Percentiles rank a stretch among this genome's conserved stretches.
phyloP scores from a whole-genome alignment of 2,113 vertebrate species.

The Actenoides lindsayi region DNA sequence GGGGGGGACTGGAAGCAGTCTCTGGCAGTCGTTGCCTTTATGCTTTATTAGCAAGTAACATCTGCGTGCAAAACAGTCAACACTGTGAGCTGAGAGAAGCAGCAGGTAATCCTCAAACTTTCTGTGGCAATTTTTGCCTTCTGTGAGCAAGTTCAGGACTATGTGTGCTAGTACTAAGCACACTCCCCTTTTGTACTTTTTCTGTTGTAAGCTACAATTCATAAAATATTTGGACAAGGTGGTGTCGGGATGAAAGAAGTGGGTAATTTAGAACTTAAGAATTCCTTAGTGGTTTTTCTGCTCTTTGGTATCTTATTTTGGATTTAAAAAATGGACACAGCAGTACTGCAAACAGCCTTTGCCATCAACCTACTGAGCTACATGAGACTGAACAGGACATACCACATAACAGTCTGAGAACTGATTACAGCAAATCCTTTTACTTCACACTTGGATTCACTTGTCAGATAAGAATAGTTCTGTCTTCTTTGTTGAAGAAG shows the following conservation, averaged over 20 bases:
- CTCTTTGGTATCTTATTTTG: not conserved
- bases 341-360: not conserved
- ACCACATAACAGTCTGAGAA: not conserved
- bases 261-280: not conserved
- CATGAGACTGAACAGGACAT: not conserved
- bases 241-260: not conserved
- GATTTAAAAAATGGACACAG: not conserved
- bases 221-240: not conserved
- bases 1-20: not conserved
- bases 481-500: not conserved
- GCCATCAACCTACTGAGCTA: not conserved
- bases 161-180: not conserved
- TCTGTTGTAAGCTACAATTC: not conserved
- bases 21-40: not conserved
- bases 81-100: not conserved
- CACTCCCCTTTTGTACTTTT: not conserved
- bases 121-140: not conserved
- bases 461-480: not conserved
- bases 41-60: not conserved
- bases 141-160: not conserved
- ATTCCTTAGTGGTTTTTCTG: not conserved
- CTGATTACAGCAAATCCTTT: not conserved
- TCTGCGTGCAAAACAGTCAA: not conserved
- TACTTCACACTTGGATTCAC: not conserved
- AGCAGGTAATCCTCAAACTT: not conserved